A percentile compares a stretch with the other conserved stretches of the same genome.
Conservation (phyloP, 1,140 invertebrate genomes). For the Drosophila nannoptera region DNA sequence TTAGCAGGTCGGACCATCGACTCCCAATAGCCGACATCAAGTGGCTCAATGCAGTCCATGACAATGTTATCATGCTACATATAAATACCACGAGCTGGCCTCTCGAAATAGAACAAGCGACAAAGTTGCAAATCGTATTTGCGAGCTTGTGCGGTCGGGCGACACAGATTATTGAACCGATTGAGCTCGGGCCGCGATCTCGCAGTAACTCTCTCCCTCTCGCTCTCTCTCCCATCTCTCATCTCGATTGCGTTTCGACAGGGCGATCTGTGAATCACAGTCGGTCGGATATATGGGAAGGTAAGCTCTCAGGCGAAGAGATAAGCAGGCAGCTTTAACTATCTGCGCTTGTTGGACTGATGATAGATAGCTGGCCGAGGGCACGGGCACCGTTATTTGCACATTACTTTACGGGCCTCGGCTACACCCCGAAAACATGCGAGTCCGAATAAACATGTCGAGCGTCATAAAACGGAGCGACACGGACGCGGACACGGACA, state of each 20-base stretch:
- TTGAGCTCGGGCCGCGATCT: neutral
- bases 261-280: too few species aligned
- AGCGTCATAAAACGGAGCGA: conserved; percentile 50
- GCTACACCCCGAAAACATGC: conserved; percentile 71
- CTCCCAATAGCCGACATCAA: conserved; percentile 7
- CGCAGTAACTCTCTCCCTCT: neutral
- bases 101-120: conserved; percentile 57
- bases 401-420: conserved; percentile 72
- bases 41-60: conserved; percentile 31
- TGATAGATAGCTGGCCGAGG: conserved; percentile 70
- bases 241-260: too few species aligned
- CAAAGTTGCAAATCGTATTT: conserved; percentile 60
- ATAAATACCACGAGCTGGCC: conserved; percentile 60
- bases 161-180: conserved; percentile 55
- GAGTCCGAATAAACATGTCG: conserved; percentile 72
- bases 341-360: conserved; percentile 65
- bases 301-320: too few species aligned
- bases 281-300: too few species aligned
- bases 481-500: conserved; percentile 22
- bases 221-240: too few species aligned
- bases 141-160: conserved; percentile 40
- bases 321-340: conserved; percentile 11
- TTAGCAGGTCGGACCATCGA: conserved; percentile 24
- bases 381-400: conserved; percentile 65
- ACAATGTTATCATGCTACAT: conserved; percentile 67